A percentile compares a stretch with the other conserved stretches of the same genome.
phyloP scores from a whole-genome alignment of 2,797 vertebrate species.

The Gallinago nigripennis region DNA sequence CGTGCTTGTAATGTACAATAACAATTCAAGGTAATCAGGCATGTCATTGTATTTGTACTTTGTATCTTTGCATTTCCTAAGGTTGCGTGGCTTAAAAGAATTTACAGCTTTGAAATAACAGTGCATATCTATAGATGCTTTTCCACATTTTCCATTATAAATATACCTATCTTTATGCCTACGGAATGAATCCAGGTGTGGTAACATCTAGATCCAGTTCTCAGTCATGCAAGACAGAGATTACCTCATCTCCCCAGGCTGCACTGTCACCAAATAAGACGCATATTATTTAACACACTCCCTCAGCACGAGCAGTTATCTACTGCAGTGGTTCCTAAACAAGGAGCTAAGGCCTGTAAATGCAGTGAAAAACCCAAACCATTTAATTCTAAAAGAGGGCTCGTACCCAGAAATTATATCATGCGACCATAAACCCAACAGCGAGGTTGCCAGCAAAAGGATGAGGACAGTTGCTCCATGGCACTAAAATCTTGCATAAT shows the following conservation, averaged over 20 bases:
- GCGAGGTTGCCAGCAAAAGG: neutral
- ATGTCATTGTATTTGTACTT: neutral
- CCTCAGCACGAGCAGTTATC: neutral
- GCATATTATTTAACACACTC: neutral
- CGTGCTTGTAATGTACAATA: neutral
- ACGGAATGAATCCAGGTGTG: neutral
- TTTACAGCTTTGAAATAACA: neutral
- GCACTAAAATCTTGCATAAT: neutral
- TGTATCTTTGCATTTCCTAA: neutral
- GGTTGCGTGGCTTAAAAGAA: neutral
- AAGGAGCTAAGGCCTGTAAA: neutral
- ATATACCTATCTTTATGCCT: neutral
- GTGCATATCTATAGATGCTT: neutral
- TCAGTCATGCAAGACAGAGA: neutral
- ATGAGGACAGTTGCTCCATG: neutral
- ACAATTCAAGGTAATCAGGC: neutral
- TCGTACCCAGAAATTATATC: neutral
- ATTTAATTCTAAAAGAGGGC: neutral
- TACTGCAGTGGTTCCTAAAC: neutral
- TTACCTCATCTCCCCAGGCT: neutral
- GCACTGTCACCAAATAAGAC: neutral
- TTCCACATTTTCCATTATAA: neutral
- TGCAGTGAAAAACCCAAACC: neutral
- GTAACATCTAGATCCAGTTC: neutral
- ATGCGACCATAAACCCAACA: neutral